Base-by-base conservation (phyloP, 2,888 invertebrate species). In the Sinelater perroti region DNA sequence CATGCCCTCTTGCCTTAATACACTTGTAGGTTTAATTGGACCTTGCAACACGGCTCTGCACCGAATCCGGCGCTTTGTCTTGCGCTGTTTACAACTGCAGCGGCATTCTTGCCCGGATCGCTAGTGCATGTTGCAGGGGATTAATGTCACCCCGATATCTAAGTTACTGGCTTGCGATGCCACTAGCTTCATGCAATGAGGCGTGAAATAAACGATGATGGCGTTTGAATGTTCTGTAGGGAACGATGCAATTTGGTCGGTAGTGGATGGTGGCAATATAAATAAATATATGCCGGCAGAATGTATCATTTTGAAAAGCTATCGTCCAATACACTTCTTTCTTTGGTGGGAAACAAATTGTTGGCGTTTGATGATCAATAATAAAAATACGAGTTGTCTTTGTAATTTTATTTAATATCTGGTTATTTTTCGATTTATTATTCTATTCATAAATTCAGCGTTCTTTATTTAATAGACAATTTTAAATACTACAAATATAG, bases 71-170 rank as follows among this genome's bases (percentile, higher is more conserved):
- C n/a, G n/a, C n/a, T n/a, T 6, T 33, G 6, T 5, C 14, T 6
- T 2, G 13, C 8, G 16, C 8, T 14, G 8, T 33, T 8, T 7
- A n/a, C n/a, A n/a, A n/a, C n/a, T n/a, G n/a, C n/a, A 11, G 18
- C 16, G n/a, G 26, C 17, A 40, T 40, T 40, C 50, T 51, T 51
- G 40, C 38, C 38, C 26, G 17, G 20, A 40, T 17, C 31, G 30
- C 30, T 38, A 51, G 40, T 40, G 31, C 40, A 16, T 20, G 31
- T 51, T 44, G 21, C 24, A 20, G 26, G 16, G 21, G 44, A 53
- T 53, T 53, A 45, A 53, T 44, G 52, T 53, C 53, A 53, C 33
- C 11, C 45, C 40, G 35, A 53, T 45, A 53, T 35, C 30, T 13
- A 53, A 53, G 16, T 53, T 53, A 35, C 17, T 35, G 7, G 28